These are phyloP conservation scores for Streptopelia turtur DNA, from an alignment of 2,797 vertebrate species.

Conservation along the genomic window DNA sequence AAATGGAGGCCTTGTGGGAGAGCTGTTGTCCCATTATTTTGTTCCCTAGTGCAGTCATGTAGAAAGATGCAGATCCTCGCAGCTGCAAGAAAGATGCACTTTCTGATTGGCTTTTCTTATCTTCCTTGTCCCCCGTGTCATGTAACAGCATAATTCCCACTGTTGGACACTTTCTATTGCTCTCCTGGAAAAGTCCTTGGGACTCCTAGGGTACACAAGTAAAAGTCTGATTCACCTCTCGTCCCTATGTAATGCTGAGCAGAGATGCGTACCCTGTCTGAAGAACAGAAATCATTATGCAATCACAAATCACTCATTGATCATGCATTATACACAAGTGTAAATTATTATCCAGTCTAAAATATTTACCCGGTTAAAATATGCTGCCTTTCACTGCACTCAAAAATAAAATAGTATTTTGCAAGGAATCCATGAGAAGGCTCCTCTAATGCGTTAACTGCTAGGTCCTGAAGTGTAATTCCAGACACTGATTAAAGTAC, in stretches of 20 bases:
- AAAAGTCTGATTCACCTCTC: background rate
- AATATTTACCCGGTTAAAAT: background rate
- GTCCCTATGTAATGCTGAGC: fast-evolving
- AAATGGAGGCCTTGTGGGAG: background rate
- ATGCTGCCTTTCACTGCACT: background rate
- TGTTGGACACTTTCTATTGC: background rate
- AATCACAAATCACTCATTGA: background rate
- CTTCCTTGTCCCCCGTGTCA: fast-evolving
- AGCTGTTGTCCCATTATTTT: background rate
- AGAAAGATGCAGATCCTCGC: fast-evolving
- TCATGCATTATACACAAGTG: background rate
- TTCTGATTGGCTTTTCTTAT: background rate
- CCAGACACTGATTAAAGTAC: background rate
- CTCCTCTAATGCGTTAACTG: background rate
- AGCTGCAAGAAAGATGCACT: fast-evolving
- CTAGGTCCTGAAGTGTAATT: constrained; percentile 15
- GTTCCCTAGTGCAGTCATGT: background rate
- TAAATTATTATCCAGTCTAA: background rate
- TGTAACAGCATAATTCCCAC: background rate
- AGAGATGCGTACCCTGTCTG: background rate
- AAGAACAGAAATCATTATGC: background rate
- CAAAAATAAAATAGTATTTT: background rate
- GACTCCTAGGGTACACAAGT: background rate
- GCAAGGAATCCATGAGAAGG: background rate
- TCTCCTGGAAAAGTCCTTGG: background rate